Percentiles rank a stretch among this genome's conserved stretches.
These are phyloP conservation scores for Palythoa grandis DNA, from an alignment of 92 coral and sea anemone species.

Conservation along the genomic window DNA sequence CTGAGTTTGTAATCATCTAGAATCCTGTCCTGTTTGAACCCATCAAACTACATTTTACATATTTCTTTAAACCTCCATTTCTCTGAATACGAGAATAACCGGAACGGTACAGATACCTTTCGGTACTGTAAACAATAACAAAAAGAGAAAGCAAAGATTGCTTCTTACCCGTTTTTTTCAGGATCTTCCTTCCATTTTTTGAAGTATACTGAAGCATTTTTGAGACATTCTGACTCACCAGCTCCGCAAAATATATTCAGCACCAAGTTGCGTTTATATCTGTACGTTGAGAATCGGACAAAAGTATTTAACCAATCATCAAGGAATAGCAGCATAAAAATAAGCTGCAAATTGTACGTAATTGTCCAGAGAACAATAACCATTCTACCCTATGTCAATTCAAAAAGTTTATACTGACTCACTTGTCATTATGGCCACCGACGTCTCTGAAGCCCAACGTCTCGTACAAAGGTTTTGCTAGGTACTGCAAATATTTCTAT, in stretches of 20 bases:
- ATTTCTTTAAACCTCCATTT: too few species aligned
- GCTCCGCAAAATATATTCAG: conserved; percentile 62
- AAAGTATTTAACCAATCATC: too few species aligned
- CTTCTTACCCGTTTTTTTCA: conserved; percentile 55
- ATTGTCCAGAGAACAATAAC: neutral
- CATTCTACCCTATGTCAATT: neutral
- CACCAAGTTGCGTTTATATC: conserved; percentile 60
- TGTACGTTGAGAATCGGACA: neutral
- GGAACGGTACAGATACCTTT: neutral
- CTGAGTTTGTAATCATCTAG: too few species aligned
- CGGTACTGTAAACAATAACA: neutral
- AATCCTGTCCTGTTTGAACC: too few species aligned
- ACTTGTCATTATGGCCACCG: conserved; percentile 69
- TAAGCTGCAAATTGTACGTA: neutral
- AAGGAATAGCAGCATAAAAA: neutral
- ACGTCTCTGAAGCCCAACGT: conserved; percentile 66
- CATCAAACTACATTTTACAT: too few species aligned
- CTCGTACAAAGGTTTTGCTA: conserved; percentile 54
- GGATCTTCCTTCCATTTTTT: conserved; percentile 77
- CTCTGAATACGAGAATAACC: too few species aligned
- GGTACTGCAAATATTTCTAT: conserved; percentile 78
- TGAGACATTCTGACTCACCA: conserved; percentile 57
- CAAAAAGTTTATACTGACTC: conserved; percentile 7
- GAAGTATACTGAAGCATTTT: conserved; percentile 56
- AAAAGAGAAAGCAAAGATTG: neutral